Conservation (phyloP, 1,140 invertebrate genomes). For the Brachionus angularis region DNA sequence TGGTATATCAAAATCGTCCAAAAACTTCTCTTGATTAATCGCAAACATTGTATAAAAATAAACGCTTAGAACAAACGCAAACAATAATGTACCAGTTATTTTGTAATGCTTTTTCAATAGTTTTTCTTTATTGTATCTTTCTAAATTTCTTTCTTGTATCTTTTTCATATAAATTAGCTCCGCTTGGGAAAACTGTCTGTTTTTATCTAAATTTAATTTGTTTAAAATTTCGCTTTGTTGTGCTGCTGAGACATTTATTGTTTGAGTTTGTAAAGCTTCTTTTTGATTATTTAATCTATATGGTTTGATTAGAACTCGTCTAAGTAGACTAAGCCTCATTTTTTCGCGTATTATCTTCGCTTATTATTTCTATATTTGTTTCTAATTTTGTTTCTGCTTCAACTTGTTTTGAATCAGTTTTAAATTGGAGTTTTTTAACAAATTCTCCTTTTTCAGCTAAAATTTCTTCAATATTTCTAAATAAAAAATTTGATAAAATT, state of each 20-base stretch:
- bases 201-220: slow-evolving; percentile 5
- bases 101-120: background rate
- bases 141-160: slow-evolving; percentile 26
- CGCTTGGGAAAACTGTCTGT: background rate
- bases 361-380: slow-evolving; percentile 24
- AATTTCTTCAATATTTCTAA: slow-evolving; percentile 75
- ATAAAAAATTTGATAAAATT: slow-evolving; percentile 39
- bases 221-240: background rate
- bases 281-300: background rate
- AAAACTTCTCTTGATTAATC: slow-evolving; percentile 43
- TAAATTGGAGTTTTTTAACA: slow-evolving; percentile 59
- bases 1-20: slow-evolving; percentile 43
- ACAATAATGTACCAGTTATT: slow-evolving; percentile 11
- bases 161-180: slow-evolving; percentile 38
- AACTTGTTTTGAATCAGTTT: background rate
- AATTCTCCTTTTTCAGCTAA: slow-evolving; percentile 75
- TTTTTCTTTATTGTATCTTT: slow-evolving; percentile 1
- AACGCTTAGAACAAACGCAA: slow-evolving; percentile 11
- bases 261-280: too few relatives aligned
- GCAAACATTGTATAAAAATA: slow-evolving; percentile 39
- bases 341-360: background rate
- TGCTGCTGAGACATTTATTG: too few relatives aligned
- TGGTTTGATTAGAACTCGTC: slow-evolving; percentile 1
- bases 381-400: background rate
- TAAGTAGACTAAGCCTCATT: background rate